Conservation (phyloP, 2,113 vertebrate species). For the Xenopus laevis region DNA sequence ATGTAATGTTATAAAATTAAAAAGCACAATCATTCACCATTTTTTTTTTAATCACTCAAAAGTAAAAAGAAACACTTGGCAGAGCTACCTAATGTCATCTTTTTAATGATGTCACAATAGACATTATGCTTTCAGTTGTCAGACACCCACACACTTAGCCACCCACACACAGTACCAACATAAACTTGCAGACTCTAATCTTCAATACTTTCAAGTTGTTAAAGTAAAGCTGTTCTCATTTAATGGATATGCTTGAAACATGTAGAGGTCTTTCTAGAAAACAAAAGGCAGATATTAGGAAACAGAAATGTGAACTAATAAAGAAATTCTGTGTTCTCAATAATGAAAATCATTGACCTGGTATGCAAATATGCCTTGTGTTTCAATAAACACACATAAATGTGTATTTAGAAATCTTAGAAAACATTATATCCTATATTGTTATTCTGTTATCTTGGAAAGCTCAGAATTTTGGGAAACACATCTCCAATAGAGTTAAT, state of each 20-base stretch:
- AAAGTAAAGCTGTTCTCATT: conserved; percentile 34
- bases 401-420: no score
- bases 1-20: conserved; percentile 6
- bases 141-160: conserved; percentile 31
- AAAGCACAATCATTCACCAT: conserved; percentile 12
- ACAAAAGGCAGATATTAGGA: conserved; percentile 1
- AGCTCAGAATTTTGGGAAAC: no score
- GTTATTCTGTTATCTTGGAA: no score
- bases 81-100: conserved; percentile 46
- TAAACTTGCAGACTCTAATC: conserved; percentile 45
- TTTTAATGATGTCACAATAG: conserved; percentile 53
- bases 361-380: no score
- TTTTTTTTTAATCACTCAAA: conserved; percentile 31
- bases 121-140: conserved; percentile 42
- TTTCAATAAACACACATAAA: no score
- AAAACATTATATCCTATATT: no score
- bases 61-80: conserved; percentile 8
- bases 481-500: no score
- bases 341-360: no score
- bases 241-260: conserved; percentile 13
- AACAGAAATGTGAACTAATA: no score
- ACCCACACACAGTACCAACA: conserved; percentile 43
- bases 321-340: no score
- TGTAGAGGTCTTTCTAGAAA: conserved; percentile 17
- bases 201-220: conserved; percentile 32